Percentiles rank a stretch among this genome's conserved stretches.
These are phyloP conservation scores for Drosophila subsilvestris DNA, from an alignment of 2,888 invertebrate genomes.

Conservation along the genomic window DNA sequence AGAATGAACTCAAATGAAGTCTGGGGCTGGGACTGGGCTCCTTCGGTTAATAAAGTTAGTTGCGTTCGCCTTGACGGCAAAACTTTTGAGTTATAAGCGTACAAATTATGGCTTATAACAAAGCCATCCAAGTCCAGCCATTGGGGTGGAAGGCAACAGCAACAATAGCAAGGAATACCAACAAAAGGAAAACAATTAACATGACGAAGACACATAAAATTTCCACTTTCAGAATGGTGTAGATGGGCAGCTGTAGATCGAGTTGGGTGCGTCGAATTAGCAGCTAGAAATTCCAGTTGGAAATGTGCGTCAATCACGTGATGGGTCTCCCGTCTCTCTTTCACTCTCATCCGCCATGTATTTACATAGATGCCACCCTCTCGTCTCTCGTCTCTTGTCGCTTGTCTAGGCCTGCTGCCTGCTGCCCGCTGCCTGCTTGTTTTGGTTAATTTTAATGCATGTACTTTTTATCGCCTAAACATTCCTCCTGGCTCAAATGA, in stretches of 20 bases:
- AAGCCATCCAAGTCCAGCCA: constrained; percentile 35
- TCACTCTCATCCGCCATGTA: background rate
- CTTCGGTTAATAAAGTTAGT: constrained; percentile 74
- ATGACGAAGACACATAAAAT: constrained; percentile 78
- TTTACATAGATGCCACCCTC: constrained; percentile 16
- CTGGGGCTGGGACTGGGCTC: constrained; percentile 46
- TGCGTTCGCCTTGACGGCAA: constrained; percentile 63
- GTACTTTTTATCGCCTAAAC: constrained; percentile 55
- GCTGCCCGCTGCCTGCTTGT: constrained; percentile 60
- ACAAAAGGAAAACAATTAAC: constrained; percentile 76
- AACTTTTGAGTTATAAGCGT: constrained; percentile 64
- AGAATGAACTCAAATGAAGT: constrained; percentile 76
- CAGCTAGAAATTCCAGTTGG: constrained; percentile 41
- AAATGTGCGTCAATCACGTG: constrained; percentile 74
- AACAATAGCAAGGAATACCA: constrained; percentile 43
- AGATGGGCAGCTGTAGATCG: constrained; percentile 7
- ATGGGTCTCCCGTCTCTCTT: constrained; percentile 38
- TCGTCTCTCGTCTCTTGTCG: constrained; percentile 29
- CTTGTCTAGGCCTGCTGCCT: constrained; percentile 20
- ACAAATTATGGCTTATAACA: constrained; percentile 72
- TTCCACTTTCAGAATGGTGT: constrained; percentile 34
- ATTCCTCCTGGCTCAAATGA: constrained; percentile 41
- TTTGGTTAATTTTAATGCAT: constrained; percentile 67
- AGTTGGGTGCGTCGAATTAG: constrained; percentile 55
- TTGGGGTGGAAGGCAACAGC: constrained; percentile 11